Base-by-base conservation (phyloP, 2,797 vertebrate genomes). In the Pipistrellus pipistrellus region DNA sequence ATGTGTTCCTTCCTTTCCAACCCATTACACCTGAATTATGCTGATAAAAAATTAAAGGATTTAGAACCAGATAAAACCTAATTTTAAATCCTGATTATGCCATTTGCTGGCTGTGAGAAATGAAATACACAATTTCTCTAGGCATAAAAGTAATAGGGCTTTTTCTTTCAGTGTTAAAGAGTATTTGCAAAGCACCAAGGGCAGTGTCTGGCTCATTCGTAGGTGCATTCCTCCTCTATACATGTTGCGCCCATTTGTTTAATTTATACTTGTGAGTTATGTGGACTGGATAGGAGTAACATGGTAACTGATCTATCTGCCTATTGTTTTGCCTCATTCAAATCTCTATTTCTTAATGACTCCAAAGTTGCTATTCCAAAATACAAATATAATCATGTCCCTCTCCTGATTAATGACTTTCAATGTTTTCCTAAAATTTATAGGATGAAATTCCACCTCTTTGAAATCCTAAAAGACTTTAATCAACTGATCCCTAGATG, bases 311-410 rank as follows among this genome's bases (percentile, higher is more conserved):
- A 66, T 30, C 15, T 73, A 17, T 76, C 18, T 76, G 8, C 23
- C 57, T 81, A 81, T 32, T 72, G 32, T 84, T 44, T 62, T 53
- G 10, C 11, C 71, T 5, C 53, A 59, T 21, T 64, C 73, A 86
- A 76, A 41, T 51, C 53, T 82, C 8, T 59, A 75, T 48, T 76
- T 27, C 32, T 81, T 82, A 68, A 68, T 76, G 41, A 87, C 18
- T 71, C 62, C 62, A 15, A 27, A 76, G 35, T 72, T 53, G 55
- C 4, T 78, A 46, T 46, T 78, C 20, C 14, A 64, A 88, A 72
- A 95, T 95, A 46, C 20, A 78, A 78, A 92, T 82, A 59, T 76
- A 75, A 68, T 86, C 20, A 27, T 46, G 15, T 51, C 68, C 15
- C 25, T 91, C 6, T 55, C 25, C 48, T 30, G 11, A 8, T 86